Evolutionary conservation across 1,140 invertebrate genomes (phyloP).

Genomic region (Dinoponera quadriceps): DNA sequence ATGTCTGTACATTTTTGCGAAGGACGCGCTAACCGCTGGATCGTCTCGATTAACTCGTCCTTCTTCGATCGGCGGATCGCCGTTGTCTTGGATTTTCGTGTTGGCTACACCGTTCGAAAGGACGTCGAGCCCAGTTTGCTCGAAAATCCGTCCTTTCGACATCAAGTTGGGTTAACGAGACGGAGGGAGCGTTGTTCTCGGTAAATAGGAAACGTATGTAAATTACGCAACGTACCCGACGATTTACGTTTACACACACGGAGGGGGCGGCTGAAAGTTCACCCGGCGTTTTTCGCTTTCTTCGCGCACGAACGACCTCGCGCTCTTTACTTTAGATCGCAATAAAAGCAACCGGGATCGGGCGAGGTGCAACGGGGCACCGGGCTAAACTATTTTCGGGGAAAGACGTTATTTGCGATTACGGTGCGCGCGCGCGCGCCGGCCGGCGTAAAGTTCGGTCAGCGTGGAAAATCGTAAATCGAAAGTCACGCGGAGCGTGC

Average conservation of each 20-base stretch:
- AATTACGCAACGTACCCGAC: neutral
- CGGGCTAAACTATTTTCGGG: constrained; percentile 50
- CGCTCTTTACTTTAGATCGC: neutral
- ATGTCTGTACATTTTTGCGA: no score
- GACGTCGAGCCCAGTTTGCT: constrained; percentile 5
- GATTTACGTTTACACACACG: no score
- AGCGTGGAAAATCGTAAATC: constrained; percentile 73
- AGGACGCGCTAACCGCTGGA: neutral
- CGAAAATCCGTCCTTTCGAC: no score
- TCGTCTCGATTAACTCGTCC: constrained; percentile 18
- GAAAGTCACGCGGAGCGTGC: constrained; percentile 67
- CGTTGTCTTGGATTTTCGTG: constrained; percentile 2
- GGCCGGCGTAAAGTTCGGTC: constrained; percentile 67
- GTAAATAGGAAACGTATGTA: neutral
- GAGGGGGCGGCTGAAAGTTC: constrained; percentile 12
- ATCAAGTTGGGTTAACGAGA: constrained; percentile 33
- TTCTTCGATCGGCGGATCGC: constrained; percentile 3
- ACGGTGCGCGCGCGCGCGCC: constrained; percentile 2
- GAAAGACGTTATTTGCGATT: constrained; percentile 54
- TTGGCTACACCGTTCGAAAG: neutral
- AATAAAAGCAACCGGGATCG: constrained; percentile 26
- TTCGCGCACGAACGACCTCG: constrained; percentile 32
- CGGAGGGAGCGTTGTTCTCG: neutral
- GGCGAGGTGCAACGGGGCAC: constrained; percentile 28
- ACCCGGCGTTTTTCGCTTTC: neutral